A percentile compares a stretch with the other conserved stretches of the same genome.
Conservation (phyloP, 2,888 invertebrate species). For the Encarsia formosa region DNA sequence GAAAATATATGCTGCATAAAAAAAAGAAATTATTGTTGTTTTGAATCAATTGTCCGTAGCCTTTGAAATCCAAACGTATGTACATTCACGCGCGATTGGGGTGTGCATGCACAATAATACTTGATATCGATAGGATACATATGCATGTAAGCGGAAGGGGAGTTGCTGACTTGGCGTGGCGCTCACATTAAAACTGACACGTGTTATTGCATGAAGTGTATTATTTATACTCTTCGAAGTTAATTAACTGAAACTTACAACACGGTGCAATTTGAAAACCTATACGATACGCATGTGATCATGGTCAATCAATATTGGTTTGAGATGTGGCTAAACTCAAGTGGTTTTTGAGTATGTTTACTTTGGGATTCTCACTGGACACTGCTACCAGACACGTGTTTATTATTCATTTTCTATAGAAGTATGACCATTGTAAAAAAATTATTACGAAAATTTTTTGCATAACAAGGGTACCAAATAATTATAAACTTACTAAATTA, state of each 20-base stretch:
- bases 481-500: too few relatives aligned
- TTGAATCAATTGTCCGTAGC: constrained; percentile 24
- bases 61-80: constrained; percentile 10
- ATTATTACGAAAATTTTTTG: too few relatives aligned
- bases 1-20: constrained; percentile 2
- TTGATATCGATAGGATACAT: neutral
- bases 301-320: too few relatives aligned
- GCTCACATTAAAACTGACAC: constrained; percentile 33
- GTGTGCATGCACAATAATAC: constrained; percentile 16
- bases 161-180: too few relatives aligned
- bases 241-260: constrained; percentile 45
- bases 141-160: neutral
- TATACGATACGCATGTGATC: neutral
- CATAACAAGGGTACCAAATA: too few relatives aligned
- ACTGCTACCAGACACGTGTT: too few relatives aligned
- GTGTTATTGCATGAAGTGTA: constrained; percentile 28
- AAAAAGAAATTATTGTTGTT: constrained; percentile 1
- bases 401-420: too few relatives aligned
- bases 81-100: constrained; percentile 3
- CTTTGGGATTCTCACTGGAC: too few relatives aligned
- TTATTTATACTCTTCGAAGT: constrained; percentile 26
- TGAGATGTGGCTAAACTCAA: too few relatives aligned
- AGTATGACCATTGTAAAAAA: too few relatives aligned
- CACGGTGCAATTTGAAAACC: too few relatives aligned
- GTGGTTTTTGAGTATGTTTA: too few relatives aligned